Percentiles rank a stretch among this genome's conserved stretches.
These are phyloP conservation scores for Neomorphus geoffroyi DNA, from an alignment of 2,797 vertebrate genomes.

Conservation along the genomic window DNA sequence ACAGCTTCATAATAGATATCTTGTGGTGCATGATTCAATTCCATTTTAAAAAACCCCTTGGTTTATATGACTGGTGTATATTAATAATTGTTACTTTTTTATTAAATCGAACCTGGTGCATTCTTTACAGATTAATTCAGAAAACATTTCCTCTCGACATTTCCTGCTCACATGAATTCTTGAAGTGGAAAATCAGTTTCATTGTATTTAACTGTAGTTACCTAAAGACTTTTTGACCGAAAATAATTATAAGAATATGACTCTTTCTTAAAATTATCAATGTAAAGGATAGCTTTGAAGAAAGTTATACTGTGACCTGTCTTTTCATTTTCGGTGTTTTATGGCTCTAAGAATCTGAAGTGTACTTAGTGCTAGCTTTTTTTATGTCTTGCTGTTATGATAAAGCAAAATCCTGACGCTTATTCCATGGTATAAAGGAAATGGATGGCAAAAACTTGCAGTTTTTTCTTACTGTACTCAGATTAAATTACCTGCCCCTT, in stretches of 20 bases:
- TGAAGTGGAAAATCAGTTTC: conserved; percentile 4
- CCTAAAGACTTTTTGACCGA: background rate
- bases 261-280: background rate
- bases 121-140: background rate
- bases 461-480: conserved; percentile 36
- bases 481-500: conserved; percentile 62
- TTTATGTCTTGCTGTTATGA: conserved; percentile 11
- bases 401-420: conserved; percentile 51
- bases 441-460: conserved; percentile 17
- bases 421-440: background rate
- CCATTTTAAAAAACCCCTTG: background rate
- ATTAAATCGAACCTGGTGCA: background rate
- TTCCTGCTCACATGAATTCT: background rate
- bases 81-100: background rate
- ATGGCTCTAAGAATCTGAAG: background rate
- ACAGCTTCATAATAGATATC: background rate
- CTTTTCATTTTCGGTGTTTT: background rate
- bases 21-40: background rate
- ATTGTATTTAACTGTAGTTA: background rate
- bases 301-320: background rate
- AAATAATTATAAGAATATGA: background rate
- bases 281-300: background rate
- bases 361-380: background rate
- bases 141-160: background rate
- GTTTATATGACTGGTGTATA: background rate